Base-by-base conservation (phyloP, 2,113 vertebrate species). In the Haplochromis vanheusdeni region DNA sequence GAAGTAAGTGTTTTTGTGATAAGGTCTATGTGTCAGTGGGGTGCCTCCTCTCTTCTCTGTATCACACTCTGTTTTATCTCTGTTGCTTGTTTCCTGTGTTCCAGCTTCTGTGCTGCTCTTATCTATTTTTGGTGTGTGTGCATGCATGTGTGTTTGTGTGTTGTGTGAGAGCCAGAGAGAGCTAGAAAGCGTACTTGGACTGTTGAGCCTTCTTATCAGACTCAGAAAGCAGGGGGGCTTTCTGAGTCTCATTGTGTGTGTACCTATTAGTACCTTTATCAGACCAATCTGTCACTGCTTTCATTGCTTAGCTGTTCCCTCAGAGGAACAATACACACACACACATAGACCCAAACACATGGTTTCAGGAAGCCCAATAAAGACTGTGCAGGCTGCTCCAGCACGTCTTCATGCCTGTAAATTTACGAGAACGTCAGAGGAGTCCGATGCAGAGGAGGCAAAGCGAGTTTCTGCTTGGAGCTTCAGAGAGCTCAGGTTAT, bases 261-360 rank as follows among this genome's bases (percentile, higher is more conserved):
- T 93, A 83, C 68, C 85, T 90, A 85, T 94, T 92, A 85, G 87
- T 49, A 10, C 81, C 70, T 80, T 93, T 92, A 95, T 95, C 94
- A 87, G 83, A 86, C 62, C 86, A 87, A 92, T 95, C 94, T 90
- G 93, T 95, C 93, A 93, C 37, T 9, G 86, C 89, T 90, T 93
- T 90, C 88, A 91, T 92, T 91, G 83, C 88, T 86, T 56, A 33
- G 86, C 73, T 91, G 86, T 89, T 79, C 51, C 51, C 47, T 62
- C 37, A 60, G 75, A 90, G 49, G 17, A 82, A 80, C 16, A 14
- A 73, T 35, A 55, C 49, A 40, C 45, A 51, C 77, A 84, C 60
- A 84, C 60, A 54, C 33, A 42, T 54, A 55, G 52, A 70, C 40
- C 31, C 79, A 83, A 62, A 23, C 42, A 55, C 45, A 60, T 19